Base-by-base conservation (phyloP, 2,888 invertebrate genomes). In the Callyntrura sp. region DNA sequence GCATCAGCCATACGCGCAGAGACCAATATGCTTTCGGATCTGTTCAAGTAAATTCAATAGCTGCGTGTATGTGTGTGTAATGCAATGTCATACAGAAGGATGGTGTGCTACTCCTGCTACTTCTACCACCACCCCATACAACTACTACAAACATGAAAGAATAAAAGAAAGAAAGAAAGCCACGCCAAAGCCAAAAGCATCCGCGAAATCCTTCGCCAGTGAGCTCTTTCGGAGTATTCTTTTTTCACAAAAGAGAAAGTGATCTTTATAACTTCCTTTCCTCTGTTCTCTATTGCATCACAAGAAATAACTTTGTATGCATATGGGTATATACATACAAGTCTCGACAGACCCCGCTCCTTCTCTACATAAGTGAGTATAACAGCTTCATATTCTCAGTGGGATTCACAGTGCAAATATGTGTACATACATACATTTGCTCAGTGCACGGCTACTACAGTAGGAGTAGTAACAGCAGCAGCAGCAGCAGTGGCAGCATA, bases 101-200 rank as follows among this genome's bases (percentile, higher is more conserved):
- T 62, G 23, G 14, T 76, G 43, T 11, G 70, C 17, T 68, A n/a
- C 43, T 43, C n/a, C n/a, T n/a, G n/a, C n/a, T n/a, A n/a, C n/a
- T n/a, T n/a, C n/a, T n/a, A n/a, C n/a, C n/a, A 11, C 45, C 23
- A 48, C 51, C 45, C 48, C 35, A 35, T 35, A 35, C 35, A 35
- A 35, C 35, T 35, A 4, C 35, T 35, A 35, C 35, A 35, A 70
- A 17, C n/a, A n/a, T 23, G 12, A 51, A 51, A 55, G n/a, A 51
- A 35, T 60, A 62, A 68, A 55, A 57, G 57, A 76, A 78, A 85
- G 78, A 35, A 86, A 35, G 35, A 35, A 87, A 87, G 79, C 55
- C 43, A 86, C 51, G 78, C 86, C 78, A 79, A 86, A 86, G 65
- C 86, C 81, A 87, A 81, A 70, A 81, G 43, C 81, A 81, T 87